Base-by-base conservation (phyloP, 2,888 invertebrate species). In the Charanyca ferruginea region DNA sequence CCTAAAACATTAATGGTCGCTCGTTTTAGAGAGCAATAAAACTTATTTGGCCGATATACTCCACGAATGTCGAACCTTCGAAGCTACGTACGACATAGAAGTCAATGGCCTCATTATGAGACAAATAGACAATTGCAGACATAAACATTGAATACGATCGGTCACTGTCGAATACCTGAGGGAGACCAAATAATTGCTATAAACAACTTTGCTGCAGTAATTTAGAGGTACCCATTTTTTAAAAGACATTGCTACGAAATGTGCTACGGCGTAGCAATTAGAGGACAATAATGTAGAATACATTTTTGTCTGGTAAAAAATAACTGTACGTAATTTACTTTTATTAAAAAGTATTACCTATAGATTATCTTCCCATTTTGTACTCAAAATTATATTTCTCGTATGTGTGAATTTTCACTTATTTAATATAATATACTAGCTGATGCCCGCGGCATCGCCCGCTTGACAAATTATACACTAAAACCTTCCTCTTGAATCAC, bases 61-160 rank as follows among this genome's bases (percentile, higher is more conserved):
- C 32, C 35, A 28, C 2, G 41, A 45, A 32, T 52, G 45, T 44
- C 11, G 48, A 52, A 38, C 53, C 47, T 61, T 35, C 13, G 38
- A 59, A 60, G n/a, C 54, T 48, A 58, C 61, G 70, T 48, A 58
- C 61, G 70, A 68, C 59, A 47, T 41, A 23, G 51, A 51, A 70
- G 81, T 71, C 81, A 72, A 52, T 57, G 67, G 23, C 74, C 81
- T 77, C 66, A 64, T 80, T 54, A 67, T 38, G 44, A 23, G 54
- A 49, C 55, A 47, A 45, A 59, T 54, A 65, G 55, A 58, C 61
- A 61, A 64, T 51, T 66, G 42, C 55, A 66, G 41, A 64, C 57
- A 47, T 54, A 78, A 59, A 78, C 54, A 49, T 22, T 54, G 23
- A 28, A 65, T 51, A 45, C 45, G 38, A 59, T 51, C 22, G 38